Conservation (phyloP, 2,888 invertebrate species). For the Formica aserva region DNA sequence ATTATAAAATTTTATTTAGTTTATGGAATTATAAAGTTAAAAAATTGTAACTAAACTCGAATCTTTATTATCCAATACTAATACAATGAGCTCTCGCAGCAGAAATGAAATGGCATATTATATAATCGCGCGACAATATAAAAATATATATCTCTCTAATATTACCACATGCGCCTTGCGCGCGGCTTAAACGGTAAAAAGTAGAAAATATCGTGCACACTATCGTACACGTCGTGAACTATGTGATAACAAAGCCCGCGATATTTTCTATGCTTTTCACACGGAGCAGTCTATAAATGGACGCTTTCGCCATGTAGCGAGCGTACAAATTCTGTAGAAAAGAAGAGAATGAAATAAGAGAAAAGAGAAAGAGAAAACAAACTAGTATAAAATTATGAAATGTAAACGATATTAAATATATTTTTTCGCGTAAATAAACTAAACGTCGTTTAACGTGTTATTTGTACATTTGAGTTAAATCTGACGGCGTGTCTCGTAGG, state of each 20-base stretch:
- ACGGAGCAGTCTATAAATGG: slow-evolving; percentile 53
- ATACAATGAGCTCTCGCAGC: slow-evolving; percentile 67
- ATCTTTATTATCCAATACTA: slow-evolving; percentile 62
- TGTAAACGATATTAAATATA: slow-evolving; percentile 70
- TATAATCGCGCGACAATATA: slow-evolving; percentile 57
- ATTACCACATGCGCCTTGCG: slow-evolving; percentile 19
- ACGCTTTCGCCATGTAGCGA: slow-evolving; percentile 18
- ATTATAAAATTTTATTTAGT: not conserved
- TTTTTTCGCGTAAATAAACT: slow-evolving; percentile 61
- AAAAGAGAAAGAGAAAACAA: slow-evolving; percentile 42
- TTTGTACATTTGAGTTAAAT: slow-evolving; percentile 71
- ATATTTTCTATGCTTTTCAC: slow-evolving; percentile 42
- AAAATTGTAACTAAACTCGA: slow-evolving; percentile 53
- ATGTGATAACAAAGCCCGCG: slow-evolving; percentile 19
- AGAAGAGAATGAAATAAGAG: slow-evolving; percentile 31
- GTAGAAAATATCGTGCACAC: slow-evolving; percentile 50
- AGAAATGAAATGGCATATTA: slow-evolving; percentile 57
- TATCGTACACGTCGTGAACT: slow-evolving; percentile 34
- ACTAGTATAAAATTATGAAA: slow-evolving; percentile 69
- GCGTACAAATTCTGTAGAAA: slow-evolving; percentile 48
- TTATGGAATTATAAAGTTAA: not conserved
- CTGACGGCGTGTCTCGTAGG: slow-evolving; percentile 35
- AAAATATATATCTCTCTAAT: slow-evolving; percentile 65
- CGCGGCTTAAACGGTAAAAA: slow-evolving; percentile 47
- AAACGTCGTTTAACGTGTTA: slow-evolving; percentile 71